These are phyloP conservation scores for Lycodopsis pacificus DNA, from an alignment of 2,797 vertebrate genomes.

Conservation along the genomic window DNA sequence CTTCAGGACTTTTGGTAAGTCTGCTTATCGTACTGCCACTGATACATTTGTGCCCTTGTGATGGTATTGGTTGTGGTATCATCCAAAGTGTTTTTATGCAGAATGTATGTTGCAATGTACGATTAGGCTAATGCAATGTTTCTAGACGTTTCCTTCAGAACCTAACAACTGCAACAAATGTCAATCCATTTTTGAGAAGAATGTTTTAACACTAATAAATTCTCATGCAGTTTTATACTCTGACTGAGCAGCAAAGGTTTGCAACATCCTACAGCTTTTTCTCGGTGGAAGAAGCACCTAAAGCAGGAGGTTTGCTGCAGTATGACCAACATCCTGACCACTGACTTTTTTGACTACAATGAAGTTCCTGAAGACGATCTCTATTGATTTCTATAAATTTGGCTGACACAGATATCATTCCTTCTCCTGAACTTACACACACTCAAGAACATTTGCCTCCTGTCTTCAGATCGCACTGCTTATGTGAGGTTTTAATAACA, in stretches of 20 bases:
- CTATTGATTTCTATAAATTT: neutral
- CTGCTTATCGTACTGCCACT: too few relatives aligned
- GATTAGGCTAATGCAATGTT: neutral
- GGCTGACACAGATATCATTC: neutral
- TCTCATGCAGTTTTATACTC: neutral
- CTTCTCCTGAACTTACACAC: neutral
- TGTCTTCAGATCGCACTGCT: neutral
- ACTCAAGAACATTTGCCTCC: neutral
- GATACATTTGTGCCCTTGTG: neutral
- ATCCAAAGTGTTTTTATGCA: neutral
- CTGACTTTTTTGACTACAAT: neutral
- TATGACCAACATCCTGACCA: neutral
- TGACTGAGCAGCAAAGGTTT: neutral
- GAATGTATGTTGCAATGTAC: neutral
- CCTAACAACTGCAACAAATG: neutral
- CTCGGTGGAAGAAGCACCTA: neutral
- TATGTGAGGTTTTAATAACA: neutral
- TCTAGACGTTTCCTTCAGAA: neutral
- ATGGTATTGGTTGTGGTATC: neutral
- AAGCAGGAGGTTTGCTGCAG: neutral
- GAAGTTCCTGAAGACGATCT: neutral
- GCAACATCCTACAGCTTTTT: neutral
- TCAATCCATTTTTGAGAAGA: neutral
- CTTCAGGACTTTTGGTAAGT: neutral
- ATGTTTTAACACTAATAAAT: slow-evolving; percentile 29